A percentile compares a stretch with the other conserved stretches of the same genome.
Conservation (phyloP, 2,888 invertebrate genomes). For the Linnaemya tessellans region DNA sequence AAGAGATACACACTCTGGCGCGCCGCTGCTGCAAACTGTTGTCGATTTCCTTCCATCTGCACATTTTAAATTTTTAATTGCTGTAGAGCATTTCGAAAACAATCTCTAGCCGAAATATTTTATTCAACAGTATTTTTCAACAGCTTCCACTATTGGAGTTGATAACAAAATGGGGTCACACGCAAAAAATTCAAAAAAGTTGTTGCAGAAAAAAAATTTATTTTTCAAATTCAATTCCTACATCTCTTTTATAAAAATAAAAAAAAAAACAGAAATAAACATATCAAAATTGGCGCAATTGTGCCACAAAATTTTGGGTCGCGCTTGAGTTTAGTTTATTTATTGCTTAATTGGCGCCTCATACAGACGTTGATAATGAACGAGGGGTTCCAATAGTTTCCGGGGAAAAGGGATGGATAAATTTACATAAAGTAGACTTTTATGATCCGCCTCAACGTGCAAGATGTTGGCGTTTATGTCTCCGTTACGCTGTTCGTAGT, state of each 20-base stretch:
- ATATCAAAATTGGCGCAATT: constrained; percentile 33
- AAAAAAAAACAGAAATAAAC: constrained; percentile 29
- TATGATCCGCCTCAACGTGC: too few species aligned
- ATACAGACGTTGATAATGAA: not conserved
- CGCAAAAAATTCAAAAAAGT: not conserved
- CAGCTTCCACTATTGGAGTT: constrained; percentile 12
- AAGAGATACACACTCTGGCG: not conserved
- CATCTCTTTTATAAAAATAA: constrained; percentile 17
- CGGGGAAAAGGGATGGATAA: not conserved
- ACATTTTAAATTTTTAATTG: not conserved
- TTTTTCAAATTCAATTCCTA: constrained; percentile 6
- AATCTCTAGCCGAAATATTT: not conserved
- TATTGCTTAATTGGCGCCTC: constrained; percentile 52
- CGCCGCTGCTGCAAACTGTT: not conserved
- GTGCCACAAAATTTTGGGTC: constrained; percentile 29
- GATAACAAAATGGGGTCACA: constrained; percentile 54
- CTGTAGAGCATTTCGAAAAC: not conserved
- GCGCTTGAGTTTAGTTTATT: constrained; percentile 11
- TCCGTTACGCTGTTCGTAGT: too few species aligned
- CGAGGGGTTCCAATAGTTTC: constrained; percentile 1
- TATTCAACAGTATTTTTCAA: constrained; percentile 14
- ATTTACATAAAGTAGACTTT: too few species aligned
- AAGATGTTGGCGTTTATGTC: too few species aligned
- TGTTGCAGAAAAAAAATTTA: constrained; percentile 1
- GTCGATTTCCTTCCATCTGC: not conserved